Base-by-base conservation (phyloP, 2,888 invertebrate species). In the Leptopilina drosophilae region DNA sequence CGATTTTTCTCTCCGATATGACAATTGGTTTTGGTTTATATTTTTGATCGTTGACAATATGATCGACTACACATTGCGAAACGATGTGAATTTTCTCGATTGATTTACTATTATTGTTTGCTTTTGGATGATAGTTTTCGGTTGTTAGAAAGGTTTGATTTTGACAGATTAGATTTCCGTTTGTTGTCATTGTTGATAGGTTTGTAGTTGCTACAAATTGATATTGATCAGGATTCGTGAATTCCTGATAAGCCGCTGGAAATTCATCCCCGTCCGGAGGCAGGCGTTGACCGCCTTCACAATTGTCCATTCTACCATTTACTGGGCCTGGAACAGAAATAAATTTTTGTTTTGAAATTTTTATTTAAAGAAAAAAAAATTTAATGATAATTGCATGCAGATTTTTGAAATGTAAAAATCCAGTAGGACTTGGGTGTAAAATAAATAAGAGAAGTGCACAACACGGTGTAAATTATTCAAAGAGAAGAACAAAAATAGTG, bases 261-360 rank as follows among this genome's bases (percentile, higher is more conserved):
- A 96, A 96, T 91, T 96, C 96, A 91, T 96, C 96, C 87, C 96
- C 96, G 92, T 96, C 96, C 65, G 96, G 96, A 84, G 96, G 96
- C 90, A 96, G 95, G 87, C 96, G 94, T 76, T 95, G 95, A 89
- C 95, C 94, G 85, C 94, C 94, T 85, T 94, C 93, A 84, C 92
- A 93, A 87, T 92, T 92, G 86, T 93, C 93, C 93, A 93, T 93
- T 84, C 89, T 92, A 89, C 91, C 91, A 90, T 92, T 87, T 87
- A 87, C 90, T 85, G 88, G 83, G 87, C 88, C 91, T 92, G 88
- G 76, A 85, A 83, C 26, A 76, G 67, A 46, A 59, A 77, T 65
- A 64, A 65, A 5, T 20, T 64, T 56, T 56, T 20, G 9, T 69
- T 40, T 46, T 46, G 7, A 6, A 46, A 33, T 33, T 33, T 33